Evolutionary conservation across 2,797 vertebrate species (phyloP).

Genomic region (Halcyon chelicuti): DNA sequence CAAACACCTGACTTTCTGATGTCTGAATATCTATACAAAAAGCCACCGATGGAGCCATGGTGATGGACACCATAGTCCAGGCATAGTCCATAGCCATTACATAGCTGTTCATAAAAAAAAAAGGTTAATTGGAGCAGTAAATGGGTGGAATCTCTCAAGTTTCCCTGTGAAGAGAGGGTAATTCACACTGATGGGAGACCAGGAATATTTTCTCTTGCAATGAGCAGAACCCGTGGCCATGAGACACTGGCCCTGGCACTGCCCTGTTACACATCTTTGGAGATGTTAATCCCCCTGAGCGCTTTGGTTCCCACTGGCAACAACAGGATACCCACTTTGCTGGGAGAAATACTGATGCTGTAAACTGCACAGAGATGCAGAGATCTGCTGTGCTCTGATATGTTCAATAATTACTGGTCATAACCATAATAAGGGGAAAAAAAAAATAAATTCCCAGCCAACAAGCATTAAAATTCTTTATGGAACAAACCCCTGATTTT

Average conservation of each 20-base stretch:
- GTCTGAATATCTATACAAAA: neutral
- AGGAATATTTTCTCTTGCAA: neutral
- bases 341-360: neutral
- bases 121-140: neutral
- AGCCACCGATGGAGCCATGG: neutral
- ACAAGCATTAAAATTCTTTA: neutral
- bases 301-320: neutral
- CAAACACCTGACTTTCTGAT: neutral
- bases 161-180: neutral
- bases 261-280: neutral
- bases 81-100: neutral
- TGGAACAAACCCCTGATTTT: constrained; percentile 47
- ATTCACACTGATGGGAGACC: neutral
- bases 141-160: neutral
- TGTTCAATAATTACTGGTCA: neutral
- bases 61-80: neutral
- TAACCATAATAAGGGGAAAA: neutral
- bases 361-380: neutral
- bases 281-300: neutral
- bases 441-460: neutral
- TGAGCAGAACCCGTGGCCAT: neutral
- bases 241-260: neutral
- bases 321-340: rapidly evolving
- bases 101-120: neutral
- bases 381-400: neutral